Evolutionary conservation across 2,888 invertebrate species (phyloP).

Genomic region (Papilio protenor): DNA sequence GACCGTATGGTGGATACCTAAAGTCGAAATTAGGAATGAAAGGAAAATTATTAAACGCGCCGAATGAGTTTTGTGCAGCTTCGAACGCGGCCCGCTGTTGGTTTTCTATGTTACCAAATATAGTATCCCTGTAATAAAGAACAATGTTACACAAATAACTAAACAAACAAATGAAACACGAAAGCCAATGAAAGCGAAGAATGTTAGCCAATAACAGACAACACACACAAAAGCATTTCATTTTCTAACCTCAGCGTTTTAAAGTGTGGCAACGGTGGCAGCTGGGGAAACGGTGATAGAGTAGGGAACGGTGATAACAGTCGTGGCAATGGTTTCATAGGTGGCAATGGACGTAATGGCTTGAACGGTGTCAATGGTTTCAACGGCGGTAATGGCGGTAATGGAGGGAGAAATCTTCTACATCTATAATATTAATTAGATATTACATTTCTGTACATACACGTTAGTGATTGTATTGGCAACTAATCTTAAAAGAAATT

Average conservation of each 20-base stretch:
- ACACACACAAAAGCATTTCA: not conserved
- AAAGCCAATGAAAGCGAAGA: slow-evolving; percentile 35
- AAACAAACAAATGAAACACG: slow-evolving; percentile 3
- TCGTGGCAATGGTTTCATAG: slow-evolving; percentile 26
- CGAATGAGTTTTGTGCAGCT: slow-evolving; percentile 75
- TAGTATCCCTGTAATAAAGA: slow-evolving; percentile 70
- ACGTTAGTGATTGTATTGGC: not conserved
- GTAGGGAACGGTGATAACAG: slow-evolving; percentile 22
- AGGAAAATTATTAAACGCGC: slow-evolving; percentile 67
- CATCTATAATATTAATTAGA: slow-evolving; percentile 46
- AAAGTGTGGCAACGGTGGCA: slow-evolving; percentile 36
- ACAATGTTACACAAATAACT: slow-evolving; percentile 30
- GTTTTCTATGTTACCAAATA: slow-evolving; percentile 61
- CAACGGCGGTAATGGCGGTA: slow-evolving; percentile 33
- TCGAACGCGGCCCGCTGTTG: slow-evolving; percentile 66
- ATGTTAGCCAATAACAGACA: not conserved
- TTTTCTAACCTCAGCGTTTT: slow-evolving; percentile 24
- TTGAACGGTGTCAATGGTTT: slow-evolving; percentile 35
- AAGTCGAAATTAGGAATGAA: slow-evolving; percentile 65
- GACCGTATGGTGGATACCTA: slow-evolving; percentile 61
- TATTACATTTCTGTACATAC: not conserved
- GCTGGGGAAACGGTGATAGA: slow-evolving; percentile 21
- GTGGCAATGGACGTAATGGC: slow-evolving; percentile 35
- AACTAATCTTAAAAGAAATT: not conserved
- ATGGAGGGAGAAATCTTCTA: slow-evolving; percentile 43